Conservation (phyloP, 2,113 vertebrate species). For the Mormyrus lacerda region DNA sequence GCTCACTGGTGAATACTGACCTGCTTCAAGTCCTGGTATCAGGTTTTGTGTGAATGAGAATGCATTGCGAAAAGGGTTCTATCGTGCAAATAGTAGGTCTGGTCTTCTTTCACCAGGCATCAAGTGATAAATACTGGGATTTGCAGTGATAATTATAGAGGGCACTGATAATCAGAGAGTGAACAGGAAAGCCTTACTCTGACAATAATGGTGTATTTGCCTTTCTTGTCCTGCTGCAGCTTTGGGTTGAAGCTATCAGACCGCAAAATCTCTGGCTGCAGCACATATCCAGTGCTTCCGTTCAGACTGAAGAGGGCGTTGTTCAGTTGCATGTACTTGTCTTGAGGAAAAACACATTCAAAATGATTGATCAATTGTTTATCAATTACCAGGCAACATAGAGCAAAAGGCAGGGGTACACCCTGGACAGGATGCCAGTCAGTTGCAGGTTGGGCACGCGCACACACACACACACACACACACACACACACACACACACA, state of each 20-base stretch:
- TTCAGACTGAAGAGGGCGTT: slow-evolving; percentile 84
- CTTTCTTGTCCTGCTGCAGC: slow-evolving; percentile 62
- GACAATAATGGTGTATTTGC: slow-evolving; percentile 62
- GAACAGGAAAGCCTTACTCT: slow-evolving; percentile 41
- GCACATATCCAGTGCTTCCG: slow-evolving; percentile 77
- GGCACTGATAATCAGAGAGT: background rate
- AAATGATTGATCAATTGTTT: background rate
- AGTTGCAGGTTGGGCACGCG: background rate
- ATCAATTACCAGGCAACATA: background rate
- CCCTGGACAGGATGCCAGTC: background rate
- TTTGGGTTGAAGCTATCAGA: slow-evolving; percentile 77
- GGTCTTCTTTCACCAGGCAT: background rate
- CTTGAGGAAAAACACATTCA: slow-evolving; percentile 51
- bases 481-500: no score
- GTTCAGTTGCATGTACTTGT: slow-evolving; percentile 91
- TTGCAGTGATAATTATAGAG: background rate
- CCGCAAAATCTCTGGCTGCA: slow-evolving; percentile 92
- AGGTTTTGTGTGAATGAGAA: background rate
- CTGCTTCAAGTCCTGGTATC: background rate
- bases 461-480: no score
- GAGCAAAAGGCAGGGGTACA: background rate
- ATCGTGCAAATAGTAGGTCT: background rate
- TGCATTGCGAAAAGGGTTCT: background rate
- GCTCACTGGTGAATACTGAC: background rate
- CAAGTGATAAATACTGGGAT: background rate